A percentile compares a stretch with the other conserved stretches of the same genome.
These are phyloP conservation scores for Noturus placidus DNA, from an alignment of 2,113 vertebrate species.

Conservation along the genomic window DNA sequence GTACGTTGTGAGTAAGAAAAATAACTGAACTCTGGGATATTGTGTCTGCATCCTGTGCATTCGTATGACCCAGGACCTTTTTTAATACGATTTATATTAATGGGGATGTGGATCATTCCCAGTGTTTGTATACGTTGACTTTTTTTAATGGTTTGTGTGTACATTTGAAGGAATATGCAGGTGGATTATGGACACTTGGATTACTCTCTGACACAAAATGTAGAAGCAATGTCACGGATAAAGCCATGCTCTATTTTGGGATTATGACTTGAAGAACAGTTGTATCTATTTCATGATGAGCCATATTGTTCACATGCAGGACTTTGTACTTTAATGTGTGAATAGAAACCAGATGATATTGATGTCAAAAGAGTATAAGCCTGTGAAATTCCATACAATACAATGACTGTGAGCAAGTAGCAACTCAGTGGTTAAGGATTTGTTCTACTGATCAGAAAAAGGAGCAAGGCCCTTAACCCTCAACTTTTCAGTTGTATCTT, in stretches of 20 bases:
- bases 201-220: neutral
- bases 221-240: neutral
- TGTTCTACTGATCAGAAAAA: neutral
- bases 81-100: neutral
- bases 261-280: neutral
- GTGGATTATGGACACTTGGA: neutral
- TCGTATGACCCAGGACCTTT: neutral
- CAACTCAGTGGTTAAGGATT: neutral
- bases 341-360: neutral
- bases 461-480: neutral
- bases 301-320: conserved; percentile 1
- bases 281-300: neutral
- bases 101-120: conserved; percentile 37
- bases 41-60: neutral
- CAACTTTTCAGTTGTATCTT: neutral
- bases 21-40: conserved; percentile 38
- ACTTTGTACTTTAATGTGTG: neutral
- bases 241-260: neutral
- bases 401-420: neutral
- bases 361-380: neutral
- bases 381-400: neutral
- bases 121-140: neutral
- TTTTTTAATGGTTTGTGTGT: neutral
- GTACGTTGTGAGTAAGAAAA: conserved; percentile 24
- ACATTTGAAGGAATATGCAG: neutral